Evolutionary conservation across 2,888 invertebrate genomes (phyloP), one percentile per base, ranked within the genome.

Genomic region (Hydropsyche betteni): DNA sequence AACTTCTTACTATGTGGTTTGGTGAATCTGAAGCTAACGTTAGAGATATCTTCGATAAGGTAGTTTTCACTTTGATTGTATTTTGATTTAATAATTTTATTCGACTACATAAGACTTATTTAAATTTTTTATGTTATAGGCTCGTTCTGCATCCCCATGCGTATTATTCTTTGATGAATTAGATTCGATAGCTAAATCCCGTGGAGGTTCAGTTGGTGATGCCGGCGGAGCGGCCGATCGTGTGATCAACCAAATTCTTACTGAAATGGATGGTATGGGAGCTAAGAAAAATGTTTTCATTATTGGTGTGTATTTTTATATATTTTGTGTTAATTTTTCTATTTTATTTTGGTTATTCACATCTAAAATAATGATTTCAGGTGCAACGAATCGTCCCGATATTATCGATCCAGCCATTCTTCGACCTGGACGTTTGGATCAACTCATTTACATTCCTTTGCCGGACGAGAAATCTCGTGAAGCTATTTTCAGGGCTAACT

Each of bases 201-300:
- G 99, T 85, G 99, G 99, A 80, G 99, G 98, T 36, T 96, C 93
- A 82, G 94, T 95, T 76, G 98, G 99, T 34, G 99, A 99, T 88
- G 99, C 98, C 61, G 98, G 99, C 80, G 98, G 97, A 77, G 99
- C 99, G 55, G 98, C 99, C 2, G 99, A 99, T 88, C 91, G 99
- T 80, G 99, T 99, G 78, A 99, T 99, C 85, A 99, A 99, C 88
- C 99, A 99, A 89, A 97, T 99, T 83, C 90, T 99, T 75, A 99
- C 99, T 0, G 99, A 99, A 89, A 99, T 99, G 99, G 99, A 99
- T 85, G 99, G 99, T 82, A 99, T 99, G 99, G 97, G 97, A 52
- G 95, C 98, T 44, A 99, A 99, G 90, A 99, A 99, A 87, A 99
- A 99, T 85, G 99, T 99, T 33, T 99, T 99, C 85, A 99, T 99